Evolutionary conservation across 1,140 invertebrate species (phyloP).

Genomic region (Tenebrio molitor): DNA sequence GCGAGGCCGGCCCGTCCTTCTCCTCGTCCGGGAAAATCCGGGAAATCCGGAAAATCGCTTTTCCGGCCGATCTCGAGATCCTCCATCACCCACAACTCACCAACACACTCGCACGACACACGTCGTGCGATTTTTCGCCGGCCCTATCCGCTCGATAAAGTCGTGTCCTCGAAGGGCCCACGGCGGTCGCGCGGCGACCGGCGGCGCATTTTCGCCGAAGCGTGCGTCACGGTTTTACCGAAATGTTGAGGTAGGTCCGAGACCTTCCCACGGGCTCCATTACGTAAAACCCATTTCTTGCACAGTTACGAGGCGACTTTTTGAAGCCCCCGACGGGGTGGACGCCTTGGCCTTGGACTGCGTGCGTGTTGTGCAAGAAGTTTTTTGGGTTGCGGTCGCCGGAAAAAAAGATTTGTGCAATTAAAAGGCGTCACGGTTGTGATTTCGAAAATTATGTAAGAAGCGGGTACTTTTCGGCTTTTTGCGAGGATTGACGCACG

Average conservation of each 20-base stretch:
- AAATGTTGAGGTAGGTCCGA: constrained; percentile 31
- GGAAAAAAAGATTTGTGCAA: not conserved
- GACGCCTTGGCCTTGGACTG: constrained; percentile 3
- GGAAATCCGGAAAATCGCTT: no score
- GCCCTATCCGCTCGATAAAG: not conserved
- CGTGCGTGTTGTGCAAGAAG: not conserved
- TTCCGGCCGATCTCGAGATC: no score
- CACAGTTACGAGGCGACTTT: not conserved
- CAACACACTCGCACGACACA: not conserved
- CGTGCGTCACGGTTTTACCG: constrained; percentile 14
- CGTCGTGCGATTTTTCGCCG: not conserved
- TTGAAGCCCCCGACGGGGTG: not conserved
- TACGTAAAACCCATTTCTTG: not conserved
- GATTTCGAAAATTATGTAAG: not conserved
- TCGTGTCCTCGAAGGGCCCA: not conserved
- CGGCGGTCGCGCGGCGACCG: not conserved
- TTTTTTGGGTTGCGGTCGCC: not conserved
- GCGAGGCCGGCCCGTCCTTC: not conserved
- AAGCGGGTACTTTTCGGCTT: not conserved
- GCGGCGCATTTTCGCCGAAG: no score
- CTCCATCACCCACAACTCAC: not conserved
- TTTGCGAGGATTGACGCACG: constrained; percentile 6
- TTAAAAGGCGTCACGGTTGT: not conserved
- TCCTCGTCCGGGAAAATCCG: no score
- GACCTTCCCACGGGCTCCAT: not conserved